Base-by-base conservation (phyloP, 2,113 vertebrate species). In the Nannospalax galili region DNA sequence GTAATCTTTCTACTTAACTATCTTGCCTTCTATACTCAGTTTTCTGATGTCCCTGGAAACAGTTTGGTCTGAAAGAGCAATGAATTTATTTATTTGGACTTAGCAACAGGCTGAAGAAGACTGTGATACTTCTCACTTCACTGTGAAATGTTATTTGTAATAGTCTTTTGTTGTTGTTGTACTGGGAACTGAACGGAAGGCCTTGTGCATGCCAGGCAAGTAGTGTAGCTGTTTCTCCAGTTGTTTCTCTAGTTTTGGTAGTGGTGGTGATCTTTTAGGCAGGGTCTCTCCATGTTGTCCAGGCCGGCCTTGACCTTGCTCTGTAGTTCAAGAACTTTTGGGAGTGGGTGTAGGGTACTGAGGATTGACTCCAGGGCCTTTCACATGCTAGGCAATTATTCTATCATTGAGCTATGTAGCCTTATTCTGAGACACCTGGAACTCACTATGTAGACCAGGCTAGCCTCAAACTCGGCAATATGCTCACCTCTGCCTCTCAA, bases 41-140 rank as follows among this genome's bases (percentile, higher is more conserved):
- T 94, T 58, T 60, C 78, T 73, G 88, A 11, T 84, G 84, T n/a
- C 69, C 78, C 80, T 95, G 16, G 79, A 37, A 48, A 60, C 67
- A 84, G 92, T 91, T 37, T 35, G 0, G 32, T 85, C 12, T 74
- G 64, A 92, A 82, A 64, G 65, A 75, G 56, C 35, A 60, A 0
- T 70, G 24, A 1, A 40, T 52, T 75, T 58, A 24, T 37, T 40
- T 87, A 26, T 30, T 35, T 65, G 65, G 85, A 73, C 40, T 65
- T n/a, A 65, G 72, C 64, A 75, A 40, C 6, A 77, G 62, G 56
- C 7, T 32, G 14, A 69, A 62, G 65, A 77, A 20, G 84, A 72
- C 84, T 70, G 32, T 1, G 5, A 16, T 4, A 24, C 20, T 67
- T 84, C 64, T 85, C 22, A 10, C 65, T n/a, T 52, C 65, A 70